Conservation (phyloP, 1,140 invertebrate species). For the Episyrphus balteatus region DNA sequence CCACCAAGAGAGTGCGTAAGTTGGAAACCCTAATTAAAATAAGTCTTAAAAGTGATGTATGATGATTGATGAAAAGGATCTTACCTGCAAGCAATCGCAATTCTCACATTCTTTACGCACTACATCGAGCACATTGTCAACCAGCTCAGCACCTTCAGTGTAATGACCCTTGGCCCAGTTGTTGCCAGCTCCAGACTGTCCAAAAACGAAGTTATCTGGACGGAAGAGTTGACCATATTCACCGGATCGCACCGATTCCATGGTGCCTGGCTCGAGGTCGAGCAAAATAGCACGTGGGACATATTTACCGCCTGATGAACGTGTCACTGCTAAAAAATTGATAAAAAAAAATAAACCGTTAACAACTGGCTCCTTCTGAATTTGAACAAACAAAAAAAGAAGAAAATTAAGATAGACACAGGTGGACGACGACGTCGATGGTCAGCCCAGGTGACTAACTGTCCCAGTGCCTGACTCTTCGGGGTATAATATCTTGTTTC, state of each 20-base stretch:
- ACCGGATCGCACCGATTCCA: slow-evolving; percentile 61
- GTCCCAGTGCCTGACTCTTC: too few species aligned
- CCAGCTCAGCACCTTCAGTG: slow-evolving; percentile 63
- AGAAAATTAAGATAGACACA: too few species aligned
- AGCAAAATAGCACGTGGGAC: slow-evolving; percentile 67
- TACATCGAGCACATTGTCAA: slow-evolving; percentile 68
- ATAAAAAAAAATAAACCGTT: not conserved
- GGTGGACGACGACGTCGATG: too few species aligned
- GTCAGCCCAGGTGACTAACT: too few species aligned
- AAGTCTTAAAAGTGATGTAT: not conserved
- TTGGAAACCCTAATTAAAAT: slow-evolving; percentile 65
- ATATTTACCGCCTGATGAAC: slow-evolving; percentile 52
- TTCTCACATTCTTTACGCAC: slow-evolving; percentile 65
- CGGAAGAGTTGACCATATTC: slow-evolving; percentile 61
- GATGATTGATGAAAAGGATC: not conserved
- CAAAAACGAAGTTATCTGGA: slow-evolving; percentile 63
- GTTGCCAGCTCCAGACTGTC: slow-evolving; percentile 43
- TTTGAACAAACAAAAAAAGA: too few species aligned
- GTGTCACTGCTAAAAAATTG: slow-evolving; percentile 23
- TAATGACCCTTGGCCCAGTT: slow-evolving; percentile 62
- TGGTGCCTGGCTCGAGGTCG: slow-evolving; percentile 65
- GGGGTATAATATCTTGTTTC: not conserved
- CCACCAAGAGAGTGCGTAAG: slow-evolving; percentile 64
- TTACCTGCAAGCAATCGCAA: slow-evolving; percentile 54
- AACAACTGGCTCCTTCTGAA: not conserved